These are phyloP conservation scores for Hypercompe scribonia DNA, from an alignment of 2,888 invertebrate genomes.

Conservation along the genomic window DNA sequence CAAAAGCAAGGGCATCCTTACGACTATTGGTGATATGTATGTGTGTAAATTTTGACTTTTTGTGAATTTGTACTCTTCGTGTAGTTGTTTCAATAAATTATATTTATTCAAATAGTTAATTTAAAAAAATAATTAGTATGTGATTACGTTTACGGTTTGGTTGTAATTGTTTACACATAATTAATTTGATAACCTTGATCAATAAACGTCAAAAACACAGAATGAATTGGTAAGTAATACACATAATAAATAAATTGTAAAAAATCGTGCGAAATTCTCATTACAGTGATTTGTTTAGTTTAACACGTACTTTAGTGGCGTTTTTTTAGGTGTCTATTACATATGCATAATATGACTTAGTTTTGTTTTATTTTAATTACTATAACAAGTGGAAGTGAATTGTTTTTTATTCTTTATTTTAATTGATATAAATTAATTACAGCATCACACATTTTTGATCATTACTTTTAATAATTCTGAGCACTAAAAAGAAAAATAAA, in stretches of 20 bases:
- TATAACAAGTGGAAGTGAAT: background rate
- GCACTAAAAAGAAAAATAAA: background rate
- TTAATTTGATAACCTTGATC: constrained; percentile 59
- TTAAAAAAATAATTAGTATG: constrained; percentile 33
- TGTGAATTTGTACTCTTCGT: constrained; percentile 34
- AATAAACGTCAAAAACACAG: constrained; percentile 49
- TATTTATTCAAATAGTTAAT: constrained; percentile 22
- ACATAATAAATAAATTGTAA: constrained; percentile 12
- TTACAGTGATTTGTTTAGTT: background rate
- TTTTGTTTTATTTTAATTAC: background rate
- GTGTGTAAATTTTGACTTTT: constrained; percentile 38
- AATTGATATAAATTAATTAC: background rate
- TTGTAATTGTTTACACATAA: constrained; percentile 35
- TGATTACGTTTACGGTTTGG: constrained; percentile 23
- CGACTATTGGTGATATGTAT: constrained; percentile 22
- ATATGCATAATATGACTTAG: background rate
- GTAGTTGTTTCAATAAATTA: constrained; percentile 19
- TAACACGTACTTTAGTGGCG: background rate
- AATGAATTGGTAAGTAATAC: constrained; percentile 57
- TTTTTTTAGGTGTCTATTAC: background rate
- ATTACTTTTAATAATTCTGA: background rate
- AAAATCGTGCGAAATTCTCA: background rate
- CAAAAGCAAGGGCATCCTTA: constrained; percentile 14
- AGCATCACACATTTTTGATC: background rate
- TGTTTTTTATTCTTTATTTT: background rate